These are phyloP conservation scores for Tachycineta bicolor DNA, from an alignment of 2,113 vertebrate species.

Conservation along the genomic window DNA sequence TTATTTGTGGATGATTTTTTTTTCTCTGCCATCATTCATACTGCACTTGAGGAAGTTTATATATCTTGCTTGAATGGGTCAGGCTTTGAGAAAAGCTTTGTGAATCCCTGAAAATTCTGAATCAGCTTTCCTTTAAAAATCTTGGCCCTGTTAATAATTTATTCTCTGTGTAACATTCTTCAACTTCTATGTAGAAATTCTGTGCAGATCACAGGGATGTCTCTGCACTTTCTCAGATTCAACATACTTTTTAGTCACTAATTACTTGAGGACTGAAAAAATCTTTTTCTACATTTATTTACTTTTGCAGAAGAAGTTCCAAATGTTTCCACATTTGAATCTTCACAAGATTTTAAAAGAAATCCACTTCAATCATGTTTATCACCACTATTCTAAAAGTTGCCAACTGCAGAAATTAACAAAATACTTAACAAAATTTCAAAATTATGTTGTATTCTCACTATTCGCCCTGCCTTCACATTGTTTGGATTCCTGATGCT, in stretches of 20 bases:
- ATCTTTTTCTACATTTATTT: not conserved
- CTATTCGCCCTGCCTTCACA: not conserved
- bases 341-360: not conserved
- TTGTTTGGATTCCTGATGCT: not conserved
- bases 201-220: not conserved
- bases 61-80: not conserved
- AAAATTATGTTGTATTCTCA: not conserved
- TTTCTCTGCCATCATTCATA: not conserved
- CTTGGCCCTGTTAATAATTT: not conserved
- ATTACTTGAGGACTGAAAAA: not conserved
- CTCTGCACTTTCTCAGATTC: not conserved
- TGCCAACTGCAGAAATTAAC: not conserved
- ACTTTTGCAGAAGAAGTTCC: not conserved
- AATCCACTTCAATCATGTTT: not conserved
- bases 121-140: not conserved
- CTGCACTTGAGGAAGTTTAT: not conserved
- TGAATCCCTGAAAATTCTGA: not conserved
- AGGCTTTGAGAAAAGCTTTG: not conserved
- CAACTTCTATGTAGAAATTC: not conserved
- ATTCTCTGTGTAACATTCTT: not conserved
- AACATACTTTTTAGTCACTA: not conserved
- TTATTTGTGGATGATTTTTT: not conserved
- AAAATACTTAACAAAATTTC: not conserved
- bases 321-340: not conserved
- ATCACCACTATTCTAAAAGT: accelerated